phyloP scores from a whole-genome alignment of 2,113 vertebrate species.

The Eleginops maclovinus region DNA sequence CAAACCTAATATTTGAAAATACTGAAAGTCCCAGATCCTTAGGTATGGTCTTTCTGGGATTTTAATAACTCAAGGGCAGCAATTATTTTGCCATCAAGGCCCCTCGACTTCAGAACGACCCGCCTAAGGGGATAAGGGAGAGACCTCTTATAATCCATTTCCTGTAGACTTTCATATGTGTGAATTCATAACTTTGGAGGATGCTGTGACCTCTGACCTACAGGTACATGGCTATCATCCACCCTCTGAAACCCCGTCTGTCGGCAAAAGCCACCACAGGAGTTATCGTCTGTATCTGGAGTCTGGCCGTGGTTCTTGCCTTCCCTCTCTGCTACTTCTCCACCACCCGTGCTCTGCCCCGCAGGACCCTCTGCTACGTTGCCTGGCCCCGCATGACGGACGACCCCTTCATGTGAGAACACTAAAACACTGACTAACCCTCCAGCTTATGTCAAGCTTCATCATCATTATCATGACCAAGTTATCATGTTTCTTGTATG shows the following conservation, averaged over 20 bases:
- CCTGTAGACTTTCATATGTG: too few relatives aligned
- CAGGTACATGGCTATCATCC: conserved; percentile 98
- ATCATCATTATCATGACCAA: conserved; percentile 73
- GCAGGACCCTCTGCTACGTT: conserved; percentile 92
- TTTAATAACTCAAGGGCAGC: too few relatives aligned
- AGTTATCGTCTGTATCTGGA: conserved; percentile 94
- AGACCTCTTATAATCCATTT: too few relatives aligned
- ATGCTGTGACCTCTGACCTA: conserved; percentile 37
- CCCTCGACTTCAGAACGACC: too few relatives aligned
- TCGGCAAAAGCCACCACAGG: conserved; percentile 93
- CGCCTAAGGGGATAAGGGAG: too few relatives aligned
- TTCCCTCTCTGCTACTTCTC: conserved; percentile 97
- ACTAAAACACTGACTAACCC: neutral
- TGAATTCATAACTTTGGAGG: neutral
- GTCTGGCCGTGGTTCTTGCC: conserved; percentile 93
- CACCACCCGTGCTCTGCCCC: conserved; percentile 88
- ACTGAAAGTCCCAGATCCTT: too few relatives aligned
- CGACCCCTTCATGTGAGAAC: conserved; percentile 92
- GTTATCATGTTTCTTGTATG: conserved; percentile 43
- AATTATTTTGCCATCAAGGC: too few relatives aligned
- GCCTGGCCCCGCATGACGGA: conserved; percentile 90
- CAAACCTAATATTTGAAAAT: neutral
- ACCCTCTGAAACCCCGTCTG: conserved; percentile 94
- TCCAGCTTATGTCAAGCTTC: neutral
- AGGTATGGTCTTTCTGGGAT: too few relatives aligned